A percentile compares a stretch with the other conserved stretches of the same genome.
These are phyloP conservation scores for Melinaea menophilus DNA, from an alignment of 2,888 invertebrate species.

Conservation along the genomic window DNA sequence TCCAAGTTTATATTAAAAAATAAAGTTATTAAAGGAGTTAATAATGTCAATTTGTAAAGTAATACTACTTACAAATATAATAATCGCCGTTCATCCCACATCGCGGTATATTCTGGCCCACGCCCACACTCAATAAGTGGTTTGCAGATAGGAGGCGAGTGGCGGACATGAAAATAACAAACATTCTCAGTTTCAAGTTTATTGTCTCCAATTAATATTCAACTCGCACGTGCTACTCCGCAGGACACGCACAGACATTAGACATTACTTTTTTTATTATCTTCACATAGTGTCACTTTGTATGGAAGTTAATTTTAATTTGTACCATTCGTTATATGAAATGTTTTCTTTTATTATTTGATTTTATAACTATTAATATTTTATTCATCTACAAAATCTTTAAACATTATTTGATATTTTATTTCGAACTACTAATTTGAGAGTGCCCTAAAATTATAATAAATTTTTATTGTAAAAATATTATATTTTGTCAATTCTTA, in stretches of 20 bases:
- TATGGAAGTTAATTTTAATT: background rate
- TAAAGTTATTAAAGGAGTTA: background rate
- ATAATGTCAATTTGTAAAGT: constrained; percentile 6
- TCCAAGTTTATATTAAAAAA: background rate
- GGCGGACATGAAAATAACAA: constrained; percentile 23
- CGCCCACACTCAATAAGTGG: constrained; percentile 44
- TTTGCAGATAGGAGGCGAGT: constrained; percentile 26
- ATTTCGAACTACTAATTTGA: too few relatives aligned
- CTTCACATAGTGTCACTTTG: background rate
- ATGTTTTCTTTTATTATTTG: too few relatives aligned
- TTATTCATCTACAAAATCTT: too few relatives aligned
- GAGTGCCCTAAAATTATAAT: too few relatives aligned
- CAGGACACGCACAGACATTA: constrained; percentile 26
- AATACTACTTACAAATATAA: constrained; percentile 1
- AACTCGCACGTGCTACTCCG: constrained; percentile 56
- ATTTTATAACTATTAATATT: too few relatives aligned
- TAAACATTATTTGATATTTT: too few relatives aligned
- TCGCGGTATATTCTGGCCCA: constrained; percentile 25
- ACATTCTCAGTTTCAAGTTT: constrained; percentile 37
- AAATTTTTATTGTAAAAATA: too few relatives aligned
- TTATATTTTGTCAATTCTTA: too few relatives aligned
- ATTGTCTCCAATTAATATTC: constrained; percentile 61
- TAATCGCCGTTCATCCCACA: background rate
- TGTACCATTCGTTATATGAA: background rate
- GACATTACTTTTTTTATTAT: constrained; percentile 6